Conservation (phyloP, 2,797 vertebrate species). For the Eulemur albifrons region DNA sequence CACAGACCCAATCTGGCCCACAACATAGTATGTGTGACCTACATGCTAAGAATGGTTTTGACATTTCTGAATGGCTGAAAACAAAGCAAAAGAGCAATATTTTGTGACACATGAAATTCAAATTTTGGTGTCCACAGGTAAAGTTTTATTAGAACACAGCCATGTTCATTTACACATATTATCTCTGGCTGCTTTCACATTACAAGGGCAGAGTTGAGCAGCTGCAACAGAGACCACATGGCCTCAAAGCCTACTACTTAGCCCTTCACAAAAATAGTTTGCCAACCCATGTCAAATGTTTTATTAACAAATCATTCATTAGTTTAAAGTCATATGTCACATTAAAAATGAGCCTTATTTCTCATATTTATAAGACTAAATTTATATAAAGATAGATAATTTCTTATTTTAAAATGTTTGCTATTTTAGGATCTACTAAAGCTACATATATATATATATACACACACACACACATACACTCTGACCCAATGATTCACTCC, state of each 20-base stretch:
- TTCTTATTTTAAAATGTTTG: constrained; percentile 10
- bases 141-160: not conserved
- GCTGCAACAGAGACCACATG: not conserved
- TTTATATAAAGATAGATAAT: not conserved
- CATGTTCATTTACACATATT: fast-evolving
- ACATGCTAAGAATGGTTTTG: not conserved
- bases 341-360: not conserved
- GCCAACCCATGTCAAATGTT: not conserved
- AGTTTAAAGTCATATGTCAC: constrained; percentile 9
- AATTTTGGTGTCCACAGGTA: not conserved
- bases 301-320: constrained; percentile 29
- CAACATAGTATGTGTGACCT: not conserved
- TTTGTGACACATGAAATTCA: not conserved
- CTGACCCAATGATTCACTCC: not conserved
- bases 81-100: not conserved
- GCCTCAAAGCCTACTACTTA: not conserved
- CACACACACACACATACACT: not conserved
- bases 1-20: not conserved
- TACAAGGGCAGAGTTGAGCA: not conserved
- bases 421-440: not conserved
- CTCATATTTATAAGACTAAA: constrained; percentile 9
- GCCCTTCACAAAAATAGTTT: not conserved
- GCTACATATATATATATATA: not conserved
- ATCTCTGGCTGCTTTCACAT: not conserved
- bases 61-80: not conserved